These are phyloP conservation scores for Odontamblyopus rebecca DNA, from an alignment of 2,797 vertebrate species.

Conservation along the genomic window DNA sequence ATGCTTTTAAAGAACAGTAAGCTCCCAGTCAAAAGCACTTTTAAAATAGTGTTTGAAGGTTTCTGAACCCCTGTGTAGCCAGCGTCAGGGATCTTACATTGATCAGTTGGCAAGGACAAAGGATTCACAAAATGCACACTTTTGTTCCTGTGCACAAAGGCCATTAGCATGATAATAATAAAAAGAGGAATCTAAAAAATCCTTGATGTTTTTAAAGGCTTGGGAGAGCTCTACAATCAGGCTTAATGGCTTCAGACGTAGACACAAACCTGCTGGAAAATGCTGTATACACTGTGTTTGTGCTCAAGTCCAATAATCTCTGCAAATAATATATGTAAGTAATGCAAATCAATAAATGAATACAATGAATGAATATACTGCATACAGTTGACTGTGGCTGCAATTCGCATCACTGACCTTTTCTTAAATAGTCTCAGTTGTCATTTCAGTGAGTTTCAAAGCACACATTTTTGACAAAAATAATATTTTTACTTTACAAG, in stretches of 20 bases:
- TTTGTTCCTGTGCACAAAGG: slow-evolving; percentile 61
- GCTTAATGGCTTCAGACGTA: slow-evolving; percentile 65
- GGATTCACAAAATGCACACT: slow-evolving; percentile 65
- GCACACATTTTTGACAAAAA: too few species aligned
- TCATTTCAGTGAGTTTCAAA: too few species aligned
- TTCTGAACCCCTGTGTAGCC: slow-evolving; percentile 62
- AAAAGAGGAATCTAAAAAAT: slow-evolving; percentile 63
- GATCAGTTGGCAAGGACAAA: slow-evolving; percentile 60
- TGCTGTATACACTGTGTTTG: not conserved
- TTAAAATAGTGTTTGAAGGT: slow-evolving; percentile 60
- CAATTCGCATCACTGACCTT: not conserved
- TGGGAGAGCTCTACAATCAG: slow-evolving; percentile 59
- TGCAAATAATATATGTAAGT: too few species aligned
- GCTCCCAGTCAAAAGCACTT: slow-evolving; percentile 57
- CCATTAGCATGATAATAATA: slow-evolving; percentile 75
- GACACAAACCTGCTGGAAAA: slow-evolving; percentile 39
- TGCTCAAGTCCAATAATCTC: not conserved
- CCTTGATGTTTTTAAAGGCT: slow-evolving; percentile 62
- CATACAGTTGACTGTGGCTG: slow-evolving; percentile 2
- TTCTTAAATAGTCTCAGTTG: not conserved
- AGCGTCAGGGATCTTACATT: slow-evolving; percentile 62
- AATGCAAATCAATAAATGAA: too few species aligned
- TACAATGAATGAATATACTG: too few species aligned
- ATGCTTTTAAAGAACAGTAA: slow-evolving; percentile 61
- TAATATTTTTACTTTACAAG: too few species aligned